Base-by-base conservation (phyloP, 2,113 vertebrate genomes). In the Romanogobio albipinnatus region DNA sequence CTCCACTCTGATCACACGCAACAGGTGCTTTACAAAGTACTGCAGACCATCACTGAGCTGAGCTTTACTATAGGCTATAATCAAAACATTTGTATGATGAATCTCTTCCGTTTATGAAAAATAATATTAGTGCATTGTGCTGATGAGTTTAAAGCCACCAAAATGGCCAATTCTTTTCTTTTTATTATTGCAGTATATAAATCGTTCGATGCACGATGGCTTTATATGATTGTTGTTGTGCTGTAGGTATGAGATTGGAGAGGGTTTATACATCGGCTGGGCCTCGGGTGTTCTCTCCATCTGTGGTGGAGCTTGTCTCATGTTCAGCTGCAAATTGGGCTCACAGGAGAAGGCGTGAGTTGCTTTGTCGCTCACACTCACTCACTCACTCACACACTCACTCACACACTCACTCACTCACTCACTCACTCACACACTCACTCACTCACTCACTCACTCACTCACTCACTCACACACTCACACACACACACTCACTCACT, bases 201-300 rank as follows among this genome's bases (percentile, higher is more conserved):
- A 29, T 2, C 29, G 29, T 29, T 2, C 29, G 29, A 29, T 29
- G 29, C n/a, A n/a, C n/a, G n/a, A n/a, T n/a, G n/a, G n/a, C 29
- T 29, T 29, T 19, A 56, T 19, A 4, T 53, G 17, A 7, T 56
- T 22, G 17, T 49, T 81, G 10, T 51, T 86, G 64, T 82, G 19
- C 11, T 75, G 0, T 87, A 98, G 97, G 92, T 98, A 95, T 49
- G 97, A 98, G 87, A 92, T 98, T 64, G 97, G 97, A 17, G 94
- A 97, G 2, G 96, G 92, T 0, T 94, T 98, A 73, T 98, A 98
- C 90, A 93, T 98, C 47, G 96, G 96, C 85, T 97, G 97, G 97
- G 96, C 95, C 4, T 97, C 96, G 3, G 93, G 93, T 0, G 90
- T 95, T 75, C 92, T 98, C 1, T 90, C 94, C 85, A 93, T 98